phyloP scores from a whole-genome alignment of 1,140 invertebrate species.

The Heterodera schachtii region DNA sequence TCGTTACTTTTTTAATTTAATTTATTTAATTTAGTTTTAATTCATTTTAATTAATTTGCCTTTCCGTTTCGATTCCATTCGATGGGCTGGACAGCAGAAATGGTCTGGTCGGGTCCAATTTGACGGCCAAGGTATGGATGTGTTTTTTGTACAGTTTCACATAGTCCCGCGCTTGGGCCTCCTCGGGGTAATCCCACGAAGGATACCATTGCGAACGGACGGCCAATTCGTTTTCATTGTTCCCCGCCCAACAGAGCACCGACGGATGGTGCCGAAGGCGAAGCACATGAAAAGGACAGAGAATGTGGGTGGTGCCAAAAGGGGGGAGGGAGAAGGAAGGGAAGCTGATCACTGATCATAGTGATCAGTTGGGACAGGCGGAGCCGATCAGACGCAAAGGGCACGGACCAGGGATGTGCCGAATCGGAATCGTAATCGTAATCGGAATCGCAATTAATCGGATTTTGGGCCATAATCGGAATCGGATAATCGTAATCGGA shows the following conservation, averaged over 20 bases:
- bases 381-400: too few species aligned
- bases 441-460: too few species aligned
- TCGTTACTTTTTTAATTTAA: not conserved
- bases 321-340: too few species aligned
- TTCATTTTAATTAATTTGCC: slow-evolving; percentile 41
- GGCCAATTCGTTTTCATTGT: slow-evolving; percentile 92
- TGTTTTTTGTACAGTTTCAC: slow-evolving; percentile 81
- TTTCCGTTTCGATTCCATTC: slow-evolving; percentile 79
- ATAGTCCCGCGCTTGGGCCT: slow-evolving; percentile 74
- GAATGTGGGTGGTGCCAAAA: not conserved
- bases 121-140: slow-evolving; percentile 71
- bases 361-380: too few species aligned
- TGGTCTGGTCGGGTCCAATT: slow-evolving; percentile 72
- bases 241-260: slow-evolving; percentile 83
- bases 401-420: too few species aligned
- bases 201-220: slow-evolving; percentile 14
- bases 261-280: slow-evolving; percentile 85
- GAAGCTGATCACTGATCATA: too few species aligned
- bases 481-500: too few species aligned
- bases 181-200: not conserved
- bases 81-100: slow-evolving; percentile 87
- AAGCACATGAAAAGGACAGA: slow-evolving; percentile 69
- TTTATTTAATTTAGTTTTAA: slow-evolving; percentile 3
- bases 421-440: too few species aligned
- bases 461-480: too few species aligned